Evolutionary conservation across 2,797 vertebrate species (phyloP).

Genomic region (Potorous gilbertii): DNA sequence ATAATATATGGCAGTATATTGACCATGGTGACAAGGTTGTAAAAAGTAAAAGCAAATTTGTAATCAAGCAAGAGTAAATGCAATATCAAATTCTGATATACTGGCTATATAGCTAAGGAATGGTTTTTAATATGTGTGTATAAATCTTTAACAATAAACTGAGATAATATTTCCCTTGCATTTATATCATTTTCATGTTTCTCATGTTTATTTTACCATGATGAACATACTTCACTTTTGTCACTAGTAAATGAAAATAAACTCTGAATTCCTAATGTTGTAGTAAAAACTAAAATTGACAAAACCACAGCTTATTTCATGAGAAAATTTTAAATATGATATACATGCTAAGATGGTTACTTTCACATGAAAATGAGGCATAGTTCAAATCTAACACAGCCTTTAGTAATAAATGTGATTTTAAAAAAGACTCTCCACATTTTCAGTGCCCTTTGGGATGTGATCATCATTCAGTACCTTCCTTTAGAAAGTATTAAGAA

Average conservation of each 20-base stretch:
- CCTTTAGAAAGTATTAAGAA: constrained; percentile 3
- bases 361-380: neutral
- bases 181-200: neutral
- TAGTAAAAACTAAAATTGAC: constrained; percentile 16
- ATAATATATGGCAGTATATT: constrained; percentile 48
- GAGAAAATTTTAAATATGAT: constrained; percentile 12
- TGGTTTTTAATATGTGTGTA: constrained; percentile 23
- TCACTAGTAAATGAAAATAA: constrained; percentile 28
- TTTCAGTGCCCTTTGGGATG: constrained; percentile 7
- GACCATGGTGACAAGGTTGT: constrained; percentile 13
- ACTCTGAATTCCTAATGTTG: neutral
- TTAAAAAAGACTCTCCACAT: neutral
- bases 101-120: constrained; percentile 22
- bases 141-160: neutral
- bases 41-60: constrained; percentile 51
- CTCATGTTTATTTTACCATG: constrained; percentile 25
- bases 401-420: constrained; percentile 30
- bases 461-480: constrained; percentile 14
- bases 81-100: constrained; percentile 38
- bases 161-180: constrained; percentile 7
- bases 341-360: neutral
- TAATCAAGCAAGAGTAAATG: constrained; percentile 5
- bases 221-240: constrained; percentile 27
- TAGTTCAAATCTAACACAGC: neutral
- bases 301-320: neutral